Percentiles rank a stretch among this genome's conserved stretches.
Evolutionary conservation across 1,140 invertebrate genomes (phyloP).

Genomic region (Zaprionus kolodkinae): DNA sequence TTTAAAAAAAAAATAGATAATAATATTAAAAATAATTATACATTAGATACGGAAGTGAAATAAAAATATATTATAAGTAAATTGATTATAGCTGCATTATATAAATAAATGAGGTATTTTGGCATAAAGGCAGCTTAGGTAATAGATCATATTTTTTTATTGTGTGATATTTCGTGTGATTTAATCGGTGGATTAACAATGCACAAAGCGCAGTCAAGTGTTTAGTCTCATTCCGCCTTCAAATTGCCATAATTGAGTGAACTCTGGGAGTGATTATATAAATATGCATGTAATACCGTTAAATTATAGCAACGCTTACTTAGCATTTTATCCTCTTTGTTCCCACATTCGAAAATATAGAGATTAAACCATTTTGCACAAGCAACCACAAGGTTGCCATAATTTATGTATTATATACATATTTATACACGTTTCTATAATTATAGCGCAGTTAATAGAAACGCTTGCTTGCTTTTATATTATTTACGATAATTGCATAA

Average conservation of each 20-base stretch:
- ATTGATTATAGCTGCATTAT: background rate
- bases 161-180: background rate
- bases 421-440: background rate
- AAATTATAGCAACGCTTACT: background rate
- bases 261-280: too few species aligned
- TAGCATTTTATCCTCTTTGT: background rate
- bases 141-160: background rate
- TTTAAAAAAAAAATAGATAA: too few species aligned
- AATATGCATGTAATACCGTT: too few species aligned
- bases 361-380: background rate
- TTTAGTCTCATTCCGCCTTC: background rate
- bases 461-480: background rate
- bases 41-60: too few species aligned
- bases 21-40: too few species aligned
- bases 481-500: background rate
- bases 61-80: background rate
- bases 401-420: background rate
- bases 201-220: background rate
- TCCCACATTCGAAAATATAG: background rate
- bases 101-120: background rate
- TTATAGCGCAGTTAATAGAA: background rate
- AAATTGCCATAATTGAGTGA: background rate
- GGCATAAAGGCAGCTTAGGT: background rate
- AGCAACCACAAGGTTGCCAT: background rate
- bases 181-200: too few species aligned